These are phyloP conservation scores for Ctenicera cuprea DNA, from an alignment of 2,888 invertebrate genomes.

Conservation along the genomic window DNA sequence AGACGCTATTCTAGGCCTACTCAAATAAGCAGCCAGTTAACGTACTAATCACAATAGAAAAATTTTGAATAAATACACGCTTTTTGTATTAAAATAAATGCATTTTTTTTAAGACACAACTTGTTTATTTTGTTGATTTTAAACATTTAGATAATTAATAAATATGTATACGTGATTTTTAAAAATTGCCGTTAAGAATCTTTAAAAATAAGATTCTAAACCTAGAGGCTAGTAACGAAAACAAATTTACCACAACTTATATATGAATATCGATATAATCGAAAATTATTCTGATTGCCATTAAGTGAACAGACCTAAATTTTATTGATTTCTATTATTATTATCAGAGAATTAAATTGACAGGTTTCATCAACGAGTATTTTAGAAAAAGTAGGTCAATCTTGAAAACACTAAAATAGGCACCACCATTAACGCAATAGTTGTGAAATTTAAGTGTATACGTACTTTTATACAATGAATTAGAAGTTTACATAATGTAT, in stretches of 20 bases:
- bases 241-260: neutral
- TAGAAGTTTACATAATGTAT: constrained; percentile 43
- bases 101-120: too few relatives aligned
- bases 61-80: too few relatives aligned
- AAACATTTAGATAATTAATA: too few relatives aligned
- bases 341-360: constrained; percentile 8
- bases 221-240: too few relatives aligned
- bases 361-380: constrained; percentile 30
- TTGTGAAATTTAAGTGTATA: constrained; percentile 34
- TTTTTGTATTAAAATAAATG: too few relatives aligned
- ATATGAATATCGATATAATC: neutral
- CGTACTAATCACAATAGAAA: too few relatives aligned
- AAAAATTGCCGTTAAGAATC: too few relatives aligned
- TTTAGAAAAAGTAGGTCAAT: constrained; percentile 47
- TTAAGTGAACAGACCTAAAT: constrained; percentile 19
- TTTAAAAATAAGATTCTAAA: too few relatives aligned
- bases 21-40: too few relatives aligned
- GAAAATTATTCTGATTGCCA: neutral
- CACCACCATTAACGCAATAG: constrained; percentile 35
- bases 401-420: constrained; percentile 32
- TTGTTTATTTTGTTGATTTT: too few relatives aligned
- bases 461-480: constrained; percentile 46
- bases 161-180: too few relatives aligned
- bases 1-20: too few relatives aligned
- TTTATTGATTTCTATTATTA: constrained; percentile 24